phyloP scores from a whole-genome alignment of 2,113 vertebrate genomes.

The Gulo gulo region DNA sequence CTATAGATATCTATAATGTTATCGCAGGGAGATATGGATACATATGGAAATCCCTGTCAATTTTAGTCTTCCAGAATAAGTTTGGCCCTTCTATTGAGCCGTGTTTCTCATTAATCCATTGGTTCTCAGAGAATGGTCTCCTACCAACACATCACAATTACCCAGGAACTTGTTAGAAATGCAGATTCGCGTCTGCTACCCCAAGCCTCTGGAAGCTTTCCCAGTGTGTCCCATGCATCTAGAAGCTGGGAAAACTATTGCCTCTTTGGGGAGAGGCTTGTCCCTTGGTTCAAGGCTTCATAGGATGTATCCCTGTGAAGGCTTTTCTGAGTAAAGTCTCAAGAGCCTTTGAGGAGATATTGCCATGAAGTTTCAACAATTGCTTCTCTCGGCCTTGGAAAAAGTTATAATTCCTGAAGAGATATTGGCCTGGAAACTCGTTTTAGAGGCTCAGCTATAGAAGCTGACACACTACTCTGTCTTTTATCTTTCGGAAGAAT shows the following conservation, averaged over 20 bases:
- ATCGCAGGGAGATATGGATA: not conserved
- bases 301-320: not conserved
- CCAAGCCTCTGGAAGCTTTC: not conserved
- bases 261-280: not conserved
- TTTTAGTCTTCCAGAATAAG: not conserved
- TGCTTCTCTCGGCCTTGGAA: not conserved
- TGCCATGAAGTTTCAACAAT: not conserved
- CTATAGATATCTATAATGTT: not conserved
- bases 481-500: not conserved
- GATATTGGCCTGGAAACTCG: not conserved
- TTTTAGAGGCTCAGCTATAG: not conserved
- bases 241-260: not conserved
- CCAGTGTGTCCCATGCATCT: not conserved
- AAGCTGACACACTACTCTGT: not conserved
- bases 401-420: not conserved
- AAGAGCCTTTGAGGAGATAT: not conserved
- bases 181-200: not conserved
- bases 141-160: not conserved
- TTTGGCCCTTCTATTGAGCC: not conserved
- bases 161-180: not conserved
- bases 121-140: not conserved
- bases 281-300: not conserved
- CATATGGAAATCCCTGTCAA: not conserved
- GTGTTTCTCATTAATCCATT: not conserved
- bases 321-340: not conserved